Evolutionary conservation across 2,888 invertebrate species (phyloP).

Genomic region (Carterocephalus palaemon): DNA sequence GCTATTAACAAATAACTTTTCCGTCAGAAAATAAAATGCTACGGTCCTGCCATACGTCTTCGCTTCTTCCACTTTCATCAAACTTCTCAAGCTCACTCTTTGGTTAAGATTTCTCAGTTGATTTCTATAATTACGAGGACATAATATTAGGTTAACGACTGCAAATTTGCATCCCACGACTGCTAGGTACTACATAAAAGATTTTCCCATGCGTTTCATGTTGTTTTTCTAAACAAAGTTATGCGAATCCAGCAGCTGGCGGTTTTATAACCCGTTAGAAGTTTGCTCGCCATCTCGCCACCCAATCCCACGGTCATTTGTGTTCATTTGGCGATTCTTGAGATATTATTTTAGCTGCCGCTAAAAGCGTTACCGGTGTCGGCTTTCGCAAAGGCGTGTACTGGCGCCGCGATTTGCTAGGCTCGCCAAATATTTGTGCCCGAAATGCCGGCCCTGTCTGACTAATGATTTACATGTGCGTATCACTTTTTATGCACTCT

Average conservation of each 20-base stretch:
- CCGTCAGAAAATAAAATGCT: no score
- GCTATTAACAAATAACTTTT: no score
- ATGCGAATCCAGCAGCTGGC: constrained; percentile 29
- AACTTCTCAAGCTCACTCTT: no score
- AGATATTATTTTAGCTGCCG: constrained; percentile 72
- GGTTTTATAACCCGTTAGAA: constrained; percentile 31
- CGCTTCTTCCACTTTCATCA: no score
- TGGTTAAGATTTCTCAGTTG: no score
- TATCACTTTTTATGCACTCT: constrained; percentile 40
- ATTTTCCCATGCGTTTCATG: constrained; percentile 16
- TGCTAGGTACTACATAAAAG: constrained; percentile 9
- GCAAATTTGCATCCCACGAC: constrained; percentile 3
- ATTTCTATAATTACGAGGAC: no score
- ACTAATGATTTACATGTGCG: constrained; percentile 76
- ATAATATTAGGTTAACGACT: no score
- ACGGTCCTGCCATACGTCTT: no score
- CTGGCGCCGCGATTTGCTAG: constrained; percentile 70
- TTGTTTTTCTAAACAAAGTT: constrained; percentile 19
- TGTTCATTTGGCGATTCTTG: constrained; percentile 65
- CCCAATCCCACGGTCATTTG: constrained; percentile 74
- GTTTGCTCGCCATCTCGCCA: constrained; percentile 43
- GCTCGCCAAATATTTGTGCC: constrained; percentile 69
- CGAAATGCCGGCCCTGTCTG: constrained; percentile 49
- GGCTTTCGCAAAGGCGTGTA: constrained; percentile 47
- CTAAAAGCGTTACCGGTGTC: constrained; percentile 44